A percentile compares a stretch with the other conserved stretches of the same genome.
Evolutionary conservation across 2,113 vertebrate genomes (phyloP).

Genomic region (Ciconia boyciana): DNA sequence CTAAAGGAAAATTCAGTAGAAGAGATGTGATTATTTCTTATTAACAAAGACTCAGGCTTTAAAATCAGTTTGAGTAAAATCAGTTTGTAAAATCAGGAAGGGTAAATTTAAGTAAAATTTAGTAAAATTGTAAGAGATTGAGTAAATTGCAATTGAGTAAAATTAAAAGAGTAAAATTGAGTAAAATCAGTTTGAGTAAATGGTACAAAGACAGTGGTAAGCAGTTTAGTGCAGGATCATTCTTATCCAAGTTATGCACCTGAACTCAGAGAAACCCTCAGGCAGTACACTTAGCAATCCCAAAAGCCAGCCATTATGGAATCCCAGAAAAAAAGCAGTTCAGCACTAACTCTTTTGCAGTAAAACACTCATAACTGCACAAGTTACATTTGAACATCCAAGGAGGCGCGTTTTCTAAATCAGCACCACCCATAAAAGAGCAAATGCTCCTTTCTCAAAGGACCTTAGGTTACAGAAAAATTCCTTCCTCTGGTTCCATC

Average conservation of each 20-base stretch:
- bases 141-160: too few species aligned
- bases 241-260: background rate
- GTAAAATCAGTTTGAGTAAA: background rate
- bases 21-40: background rate
- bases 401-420: background rate
- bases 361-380: background rate
- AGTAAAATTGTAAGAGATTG: too few species aligned
- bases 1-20: background rate
- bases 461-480: background rate
- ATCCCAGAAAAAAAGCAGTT: background rate
- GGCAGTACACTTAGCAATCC: background rate
- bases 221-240: background rate
- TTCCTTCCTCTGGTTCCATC: background rate
- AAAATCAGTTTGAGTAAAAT: background rate
- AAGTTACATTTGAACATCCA: background rate
- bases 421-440: background rate
- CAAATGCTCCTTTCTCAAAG: background rate
- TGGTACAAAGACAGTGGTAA: background rate
- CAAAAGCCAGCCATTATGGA: background rate
- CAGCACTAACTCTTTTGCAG: background rate
- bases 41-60: background rate
- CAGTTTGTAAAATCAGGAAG: background rate
- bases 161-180: too few species aligned
- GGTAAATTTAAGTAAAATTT: too few species aligned
- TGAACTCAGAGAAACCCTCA: background rate